These are phyloP conservation scores for Cyclina sinensis DNA, from an alignment of 1,140 invertebrate genomes.

Conservation along the genomic window DNA sequence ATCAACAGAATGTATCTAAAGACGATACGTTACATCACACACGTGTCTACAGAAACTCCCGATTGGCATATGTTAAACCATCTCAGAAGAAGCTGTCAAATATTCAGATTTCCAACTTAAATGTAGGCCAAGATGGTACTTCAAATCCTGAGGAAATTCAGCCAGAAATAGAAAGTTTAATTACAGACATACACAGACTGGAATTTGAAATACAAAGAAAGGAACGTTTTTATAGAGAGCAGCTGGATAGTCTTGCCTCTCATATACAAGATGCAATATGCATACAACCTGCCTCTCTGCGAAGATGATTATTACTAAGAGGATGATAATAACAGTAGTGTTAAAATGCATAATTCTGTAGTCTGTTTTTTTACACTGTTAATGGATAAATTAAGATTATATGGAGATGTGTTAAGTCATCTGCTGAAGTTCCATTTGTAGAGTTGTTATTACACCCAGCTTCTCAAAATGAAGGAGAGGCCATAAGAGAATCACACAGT, in stretches of 20 bases:
- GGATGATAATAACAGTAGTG: too few species aligned
- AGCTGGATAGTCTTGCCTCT: constrained; percentile 13
- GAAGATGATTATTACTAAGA: not conserved
- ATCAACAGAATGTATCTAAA: not conserved
- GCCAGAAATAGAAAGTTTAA: not conserved
- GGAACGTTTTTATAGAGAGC: not conserved
- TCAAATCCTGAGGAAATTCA: not conserved
- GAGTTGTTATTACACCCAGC: too few species aligned
- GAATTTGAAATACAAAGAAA: constrained; percentile 7
- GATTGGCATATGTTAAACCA: not conserved
- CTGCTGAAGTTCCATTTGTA: too few species aligned
- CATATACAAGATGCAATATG: constrained; percentile 29
- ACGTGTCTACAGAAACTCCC: constrained; percentile 11
- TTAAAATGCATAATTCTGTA: too few species aligned
- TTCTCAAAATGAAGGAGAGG: too few species aligned
- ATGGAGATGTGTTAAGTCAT: too few species aligned
- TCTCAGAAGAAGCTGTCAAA: not conserved
- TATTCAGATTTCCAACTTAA: not conserved
- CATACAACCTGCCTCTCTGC: constrained; percentile 20
- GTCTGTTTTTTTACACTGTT: too few species aligned
- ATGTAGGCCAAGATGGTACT: not conserved
- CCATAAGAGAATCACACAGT: too few species aligned
- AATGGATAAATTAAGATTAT: too few species aligned
- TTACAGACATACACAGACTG: not conserved
- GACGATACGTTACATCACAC: not conserved